Evolutionary conservation across 1,140 invertebrate species (phyloP).

Genomic region (Leptinotarsa texana): DNA sequence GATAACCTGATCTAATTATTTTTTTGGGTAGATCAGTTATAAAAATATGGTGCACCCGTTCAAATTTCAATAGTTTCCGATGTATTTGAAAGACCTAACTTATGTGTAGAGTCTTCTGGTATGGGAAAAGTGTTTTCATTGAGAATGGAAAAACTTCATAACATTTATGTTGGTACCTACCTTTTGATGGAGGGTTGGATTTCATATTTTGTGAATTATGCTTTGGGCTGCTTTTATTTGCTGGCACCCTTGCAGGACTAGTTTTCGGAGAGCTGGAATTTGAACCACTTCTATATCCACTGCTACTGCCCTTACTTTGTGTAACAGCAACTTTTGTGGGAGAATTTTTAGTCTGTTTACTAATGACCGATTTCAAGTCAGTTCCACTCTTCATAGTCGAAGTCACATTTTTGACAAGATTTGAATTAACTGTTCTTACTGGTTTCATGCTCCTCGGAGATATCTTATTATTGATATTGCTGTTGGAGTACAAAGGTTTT

Average conservation of each 20-base stretch:
- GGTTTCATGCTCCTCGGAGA: conserved; percentile 44
- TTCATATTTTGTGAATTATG: conserved; percentile 28
- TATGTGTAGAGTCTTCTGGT: no score
- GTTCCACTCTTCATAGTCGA: conserved; percentile 41
- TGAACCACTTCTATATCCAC: conserved; percentile 32
- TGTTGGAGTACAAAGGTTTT: conserved; percentile 69
- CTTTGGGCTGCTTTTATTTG: conserved; percentile 40
- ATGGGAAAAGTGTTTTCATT: no score
- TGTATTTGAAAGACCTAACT: no score
- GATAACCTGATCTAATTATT: no score
- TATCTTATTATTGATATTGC: conserved; percentile 37
- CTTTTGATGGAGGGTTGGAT: conserved; percentile 7
- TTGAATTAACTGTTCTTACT: conserved; percentile 44
- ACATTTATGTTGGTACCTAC: not conserved
- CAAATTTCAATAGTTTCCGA: no score
- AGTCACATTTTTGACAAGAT: conserved; percentile 48
- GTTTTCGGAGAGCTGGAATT: conserved; percentile 46
- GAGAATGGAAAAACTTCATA: no score
- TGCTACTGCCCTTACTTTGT: conserved; percentile 39
- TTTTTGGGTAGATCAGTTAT: no score
- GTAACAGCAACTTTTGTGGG: conserved; percentile 33
- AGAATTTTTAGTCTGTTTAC: conserved; percentile 31
- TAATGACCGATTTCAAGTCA: conserved; percentile 36
- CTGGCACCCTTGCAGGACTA: conserved; percentile 28
- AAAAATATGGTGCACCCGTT: no score